Evolutionary conservation across 1,140 invertebrate genomes (phyloP), one percentile per base, ranked within the genome.

Genomic region (Drepana arcuata): DNA sequence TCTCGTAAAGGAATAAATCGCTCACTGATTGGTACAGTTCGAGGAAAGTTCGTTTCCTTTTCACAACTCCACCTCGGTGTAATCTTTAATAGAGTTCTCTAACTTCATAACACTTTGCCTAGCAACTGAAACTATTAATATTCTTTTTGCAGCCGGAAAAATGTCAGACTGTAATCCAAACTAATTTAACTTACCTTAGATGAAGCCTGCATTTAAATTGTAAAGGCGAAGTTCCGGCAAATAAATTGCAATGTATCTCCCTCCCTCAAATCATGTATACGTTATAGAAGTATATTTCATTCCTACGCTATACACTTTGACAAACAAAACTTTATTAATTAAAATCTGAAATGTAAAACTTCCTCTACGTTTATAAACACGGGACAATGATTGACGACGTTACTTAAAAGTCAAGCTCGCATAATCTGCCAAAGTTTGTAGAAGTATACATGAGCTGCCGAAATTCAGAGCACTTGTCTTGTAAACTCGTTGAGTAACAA

Each of bases 11-110:
- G n/a, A 32, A 18, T 39, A 25, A 32, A 25, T 34, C 16, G 18
- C 9, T 23, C 7, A 5, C 28, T 35, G 29, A 48, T 34, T 39
- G 38, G 38, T 37, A n/a, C 16, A 25, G 16, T 33, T 41, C 16
- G 10, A 18, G 7, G 23, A 13, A 32, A 34, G 11, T 38, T 34
- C 6, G 13, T n/a, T 34, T 34, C 23, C 32, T 39, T 28, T 36
- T 24, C 9, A 11, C 24, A 34, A 40, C 31, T 39, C 14, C 29
- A 23, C n/a, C n/a, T n/a, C 18, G 28, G 30, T 34, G 34, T 57
- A 57, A 48, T 57, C 48, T 52, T 52, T 61, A 65, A 58, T 56
- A 59, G 43, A 59, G 49, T 56, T 59, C 32, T 46, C 47, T 35
- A 61, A 61, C 61, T 65, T 49, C 37, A 53, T 56, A 51, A 53